phyloP scores from a whole-genome alignment of 2,113 vertebrate genomes.

The Paralichthys olivaceus region DNA sequence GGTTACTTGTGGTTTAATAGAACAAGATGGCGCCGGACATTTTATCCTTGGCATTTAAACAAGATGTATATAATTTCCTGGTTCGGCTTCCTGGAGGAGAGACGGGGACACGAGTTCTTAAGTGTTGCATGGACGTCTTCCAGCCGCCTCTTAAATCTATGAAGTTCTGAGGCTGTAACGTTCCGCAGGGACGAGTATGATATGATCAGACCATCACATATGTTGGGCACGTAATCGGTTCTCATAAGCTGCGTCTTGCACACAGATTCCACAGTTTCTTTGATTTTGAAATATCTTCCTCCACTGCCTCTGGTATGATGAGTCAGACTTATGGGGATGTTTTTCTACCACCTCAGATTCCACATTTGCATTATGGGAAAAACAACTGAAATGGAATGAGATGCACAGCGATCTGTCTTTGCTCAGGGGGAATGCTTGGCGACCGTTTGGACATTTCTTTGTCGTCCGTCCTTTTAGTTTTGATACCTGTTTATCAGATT shows the following conservation, averaged over 20 bases:
- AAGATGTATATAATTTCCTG: background rate
- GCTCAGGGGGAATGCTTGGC: background rate
- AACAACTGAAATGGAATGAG: background rate
- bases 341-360: background rate
- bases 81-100: background rate
- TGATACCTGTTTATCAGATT: too few species aligned
- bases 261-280: constrained; percentile 5
- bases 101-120: background rate
- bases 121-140: background rate
- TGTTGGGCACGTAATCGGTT: constrained; percentile 30
- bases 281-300: constrained; percentile 41
- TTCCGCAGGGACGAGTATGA: constrained; percentile 24
- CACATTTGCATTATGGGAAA: constrained; percentile 6
- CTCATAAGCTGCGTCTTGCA: background rate
- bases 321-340: constrained; percentile 16
- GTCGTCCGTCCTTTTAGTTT: too few species aligned
- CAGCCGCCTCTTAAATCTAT: background rate
- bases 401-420: background rate
- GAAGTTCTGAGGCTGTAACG: background rate
- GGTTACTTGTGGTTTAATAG: too few species aligned
- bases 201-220: constrained; percentile 15
- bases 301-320: constrained; percentile 7
- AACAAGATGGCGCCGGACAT: too few species aligned
- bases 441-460: too few species aligned
- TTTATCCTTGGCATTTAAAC: background rate